Percentiles rank a stretch among this genome's conserved stretches.
These are phyloP conservation scores for Thryonomys swinderianus DNA, from an alignment of 2,113 vertebrate species.

Conservation along the genomic window DNA sequence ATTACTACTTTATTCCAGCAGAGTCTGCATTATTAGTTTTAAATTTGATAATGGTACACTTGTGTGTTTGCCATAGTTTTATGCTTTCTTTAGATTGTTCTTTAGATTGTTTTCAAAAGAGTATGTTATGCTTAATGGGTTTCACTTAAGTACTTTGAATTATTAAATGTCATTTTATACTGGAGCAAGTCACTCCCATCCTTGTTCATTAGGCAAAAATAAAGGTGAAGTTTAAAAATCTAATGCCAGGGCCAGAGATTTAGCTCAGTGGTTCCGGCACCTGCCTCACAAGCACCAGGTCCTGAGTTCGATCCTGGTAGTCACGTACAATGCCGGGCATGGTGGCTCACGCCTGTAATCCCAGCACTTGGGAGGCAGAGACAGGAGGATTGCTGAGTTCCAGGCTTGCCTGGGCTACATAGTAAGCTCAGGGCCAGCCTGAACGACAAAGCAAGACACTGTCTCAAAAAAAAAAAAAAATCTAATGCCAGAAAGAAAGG, in stretches of 20 bases:
- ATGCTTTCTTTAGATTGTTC: neutral
- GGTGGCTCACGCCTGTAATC: too few relatives aligned
- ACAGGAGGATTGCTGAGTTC: too few relatives aligned
- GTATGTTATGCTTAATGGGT: constrained; percentile 16
- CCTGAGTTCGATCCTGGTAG: too few relatives aligned
- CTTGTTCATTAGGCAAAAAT: neutral
- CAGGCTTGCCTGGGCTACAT: too few relatives aligned
- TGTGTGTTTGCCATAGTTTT: neutral
- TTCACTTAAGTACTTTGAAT: constrained; percentile 43
- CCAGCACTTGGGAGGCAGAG: too few relatives aligned
- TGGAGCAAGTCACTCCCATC: neutral
- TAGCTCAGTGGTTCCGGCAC: too few relatives aligned
- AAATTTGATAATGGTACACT: neutral
- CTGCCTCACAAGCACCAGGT: too few relatives aligned
- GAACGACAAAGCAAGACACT: too few relatives aligned
- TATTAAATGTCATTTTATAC: constrained; percentile 14
- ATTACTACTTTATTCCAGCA: neutral
- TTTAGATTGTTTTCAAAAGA: constrained; percentile 6
- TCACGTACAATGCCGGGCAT: too few relatives aligned
- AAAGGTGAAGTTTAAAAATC: constrained; percentile 33
- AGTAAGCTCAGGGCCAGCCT: too few relatives aligned
- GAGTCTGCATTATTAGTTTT: neutral
- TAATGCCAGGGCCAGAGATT: too few relatives aligned
- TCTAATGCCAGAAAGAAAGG: neutral
- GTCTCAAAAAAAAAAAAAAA: too few relatives aligned